phyloP scores from a whole-genome alignment of 2,888 invertebrate species.

The Metacarcinus magister region DNA sequence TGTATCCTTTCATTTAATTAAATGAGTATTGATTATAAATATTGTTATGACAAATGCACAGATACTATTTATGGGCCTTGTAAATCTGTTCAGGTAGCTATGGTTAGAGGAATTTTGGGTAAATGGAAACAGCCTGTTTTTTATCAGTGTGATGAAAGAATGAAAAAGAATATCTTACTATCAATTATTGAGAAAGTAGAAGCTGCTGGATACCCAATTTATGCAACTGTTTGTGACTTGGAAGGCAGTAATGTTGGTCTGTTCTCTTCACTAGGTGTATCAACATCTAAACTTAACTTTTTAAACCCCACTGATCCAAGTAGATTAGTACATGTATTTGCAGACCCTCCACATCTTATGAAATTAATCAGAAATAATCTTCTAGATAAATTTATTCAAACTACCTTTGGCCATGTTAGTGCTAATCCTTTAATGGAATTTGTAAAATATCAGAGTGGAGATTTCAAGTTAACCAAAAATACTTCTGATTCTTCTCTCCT shows the following conservation, averaged over 20 bases:
- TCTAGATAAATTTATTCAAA: background rate
- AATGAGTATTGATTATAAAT: background rate
- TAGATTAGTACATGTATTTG: background rate
- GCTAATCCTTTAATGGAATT: background rate
- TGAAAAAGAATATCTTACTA: background rate
- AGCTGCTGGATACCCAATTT: background rate
- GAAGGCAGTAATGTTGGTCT: background rate
- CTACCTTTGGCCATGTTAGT: background rate
- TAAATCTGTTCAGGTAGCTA: background rate
- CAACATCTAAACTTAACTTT: background rate
- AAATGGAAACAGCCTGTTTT: slow-evolving; percentile 7
- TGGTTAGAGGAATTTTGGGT: background rate
- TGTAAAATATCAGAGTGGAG: background rate
- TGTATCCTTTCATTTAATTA: background rate
- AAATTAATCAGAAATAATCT: slow-evolving; percentile 44
- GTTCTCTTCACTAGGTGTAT: background rate
- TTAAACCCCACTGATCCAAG: background rate
- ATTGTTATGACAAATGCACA: slow-evolving; percentile 20
- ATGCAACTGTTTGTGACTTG: slow-evolving; percentile 10
- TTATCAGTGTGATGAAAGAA: background rate
- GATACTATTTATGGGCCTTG: background rate
- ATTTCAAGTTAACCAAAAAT: background rate
- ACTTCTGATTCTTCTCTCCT: background rate
- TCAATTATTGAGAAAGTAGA: background rate
- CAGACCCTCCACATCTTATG: slow-evolving; percentile 5